Base-by-base conservation (phyloP, 2,797 vertebrate species). In the Intellagama lesueurii region DNA sequence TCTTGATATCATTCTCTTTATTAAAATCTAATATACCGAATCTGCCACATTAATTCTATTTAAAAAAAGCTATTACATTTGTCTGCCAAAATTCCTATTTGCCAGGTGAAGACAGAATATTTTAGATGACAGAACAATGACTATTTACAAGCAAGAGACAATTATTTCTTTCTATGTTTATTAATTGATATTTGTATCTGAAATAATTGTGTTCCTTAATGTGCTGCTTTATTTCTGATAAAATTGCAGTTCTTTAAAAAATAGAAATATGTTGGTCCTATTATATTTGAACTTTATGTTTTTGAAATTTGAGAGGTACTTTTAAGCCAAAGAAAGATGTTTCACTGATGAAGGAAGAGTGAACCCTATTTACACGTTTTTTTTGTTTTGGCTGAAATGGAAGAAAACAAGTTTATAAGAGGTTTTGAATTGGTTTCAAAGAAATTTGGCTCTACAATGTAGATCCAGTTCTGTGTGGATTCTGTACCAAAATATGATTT, bases 21-120 rank as follows among this genome's bases (percentile, higher is more conserved):
- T 83, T 85, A 87, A 93, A 90, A 88, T 87, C 56, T 77, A 19
- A 32, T 86, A 81, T 79, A 44, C 77, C 90, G 79, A 52, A 89
- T 81, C 68, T 77, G 30, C 1, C 70, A 0, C 1, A 32, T 80
- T 92, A 7, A 2, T 56, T 91, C 87, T 2, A 87, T 19, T 22
- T 17, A 60, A 40, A 28, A 78, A n/a, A 78, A 86, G 69, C 30
- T 72, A 80, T 88, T 91, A 35, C 44, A 47, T 86, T 75, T 84
- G 2, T 56, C 5, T 73, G 44, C 16, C 22, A 89, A 64, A 0
- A 26, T 35, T 16, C 87, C 52, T 73, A 2, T 0, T 90, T 7
- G 88, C 81, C 32, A 70, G 78, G 16, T 44, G 56, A 87, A 81
- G 6, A 17, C 49, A 68, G 87, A 89, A 78, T 49, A 35, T 3